Base-by-base conservation (phyloP, 1,140 invertebrate genomes). In the Yoshiicerus persimilis region DNA sequence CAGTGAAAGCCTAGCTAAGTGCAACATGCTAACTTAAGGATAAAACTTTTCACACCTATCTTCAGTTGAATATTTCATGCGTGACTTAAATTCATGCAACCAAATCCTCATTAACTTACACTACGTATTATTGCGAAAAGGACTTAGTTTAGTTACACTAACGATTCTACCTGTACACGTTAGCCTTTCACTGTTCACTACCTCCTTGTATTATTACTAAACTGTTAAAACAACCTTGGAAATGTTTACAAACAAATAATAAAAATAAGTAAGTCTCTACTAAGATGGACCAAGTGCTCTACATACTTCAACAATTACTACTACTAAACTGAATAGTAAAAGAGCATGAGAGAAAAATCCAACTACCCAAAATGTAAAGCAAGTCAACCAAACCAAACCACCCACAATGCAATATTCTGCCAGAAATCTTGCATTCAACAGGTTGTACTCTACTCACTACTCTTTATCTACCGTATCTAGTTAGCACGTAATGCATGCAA, bases 51-150 rank as follows among this genome's bases (percentile, higher is more conserved):
- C 30, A 34, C 75, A 80, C 75, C 75, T 80, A 38, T 80, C 75
- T 80, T 80, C 75, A 80, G 32, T 80, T n/a, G 32, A 36, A 32
- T 38, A 34, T 38, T 80, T 38, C 30, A 80, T 80, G 75, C 75
- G 75, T 80, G 75, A 80, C 75, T 80, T n/a, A 80, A 80, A 80
- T 80, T n/a, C 75, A 80, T 80, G 75, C 75, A 80, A 80, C 6
- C 75, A 80, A 38, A 80, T 27, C 23, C 64, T 70, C 23, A 27
- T 70, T 70, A 70, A n/a, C 32, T 38, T 32, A n/a, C 32, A 23
- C 34, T 38, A 38, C 1, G n/a, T 80, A 32, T 32, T 34, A 80
- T 38, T 38, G 75, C 32, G 34, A 36, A 36, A 80, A n/a, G n/a
- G n/a, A n/a, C n/a, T n/a, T n/a, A n/a, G n/a, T n/a, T n/a, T n/a